Evolutionary conservation across 2,888 invertebrate genomes (phyloP), one percentile per base, ranked within the genome.

Genomic region (Schrankia costaestrigalis): DNA sequence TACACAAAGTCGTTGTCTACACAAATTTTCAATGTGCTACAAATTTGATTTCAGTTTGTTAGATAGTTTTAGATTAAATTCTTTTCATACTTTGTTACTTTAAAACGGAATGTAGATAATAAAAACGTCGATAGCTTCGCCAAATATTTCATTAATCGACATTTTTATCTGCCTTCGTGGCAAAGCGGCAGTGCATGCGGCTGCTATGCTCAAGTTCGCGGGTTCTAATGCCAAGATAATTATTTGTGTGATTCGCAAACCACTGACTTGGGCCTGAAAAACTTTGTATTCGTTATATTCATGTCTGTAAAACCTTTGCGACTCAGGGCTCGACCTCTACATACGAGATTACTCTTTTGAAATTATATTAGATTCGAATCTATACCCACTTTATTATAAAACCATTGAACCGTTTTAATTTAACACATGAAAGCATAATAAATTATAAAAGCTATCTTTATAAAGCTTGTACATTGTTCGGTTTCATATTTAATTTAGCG

Each of bases 401-500:
- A n/a, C 22, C 10, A 6, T 10, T n/a, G 9, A 10, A 2, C 10
- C n/a, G 4, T 10, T 22, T 22, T n/a, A 10, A 22, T 10, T 9
- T 5, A 9, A 22, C 5, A n/a, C 2, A 3, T 3, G 4, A 9
- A 22, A 10, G 8, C 11, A 4, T 4, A 22, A 3, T 28, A 31
- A 26, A 11, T 13, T 23, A 34, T 26, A 29, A 39, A 40, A 34
- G 22, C 33, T 32, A 34, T 37, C 15, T 39, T 26, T 27, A 30
- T 31, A 25, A 40, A 46, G 12, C 34, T n/a, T 32, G 26, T 35
- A 37, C 30, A 38, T 30, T n/a, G 46, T 57, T 54, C 28, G 36
- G 46, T 50, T 53, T 56, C 36, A 48, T 44, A 63, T 60, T 62
- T 54, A 55, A 58, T 59, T 55, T 47, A 59, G 57, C 56, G 65